Evolutionary conservation across 2,797 vertebrate species (phyloP), one percentile per base, ranked within the genome.

Genomic region (Rhinichthys osculus): DNA sequence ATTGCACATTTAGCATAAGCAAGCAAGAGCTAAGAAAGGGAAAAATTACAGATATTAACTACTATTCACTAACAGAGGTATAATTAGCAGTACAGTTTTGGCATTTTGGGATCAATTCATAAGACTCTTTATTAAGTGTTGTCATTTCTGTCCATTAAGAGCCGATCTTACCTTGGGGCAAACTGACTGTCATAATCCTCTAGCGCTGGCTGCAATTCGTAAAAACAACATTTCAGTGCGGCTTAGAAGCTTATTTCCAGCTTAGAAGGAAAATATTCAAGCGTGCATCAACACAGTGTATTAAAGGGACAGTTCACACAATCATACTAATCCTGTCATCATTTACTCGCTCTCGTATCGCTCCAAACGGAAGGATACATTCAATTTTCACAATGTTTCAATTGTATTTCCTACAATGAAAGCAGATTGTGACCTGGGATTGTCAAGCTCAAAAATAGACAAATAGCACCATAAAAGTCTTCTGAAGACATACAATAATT

Each of bases 111-210:
- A 79, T 79, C 78, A 47, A 62, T 64, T 84, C 23, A 50, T 30
- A 83, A 80, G 50, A 35, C 74, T 81, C 14, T 71, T 72, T 54
- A 40, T 52, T 62, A 66, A 73, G 40, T 62, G n/a, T 78, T 57
- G 47, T 74, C 78, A 82, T 82, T 78, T 90, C n/a, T 66, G 62
- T 87, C 81, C 19, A 54, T 78, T 73, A 86, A 84, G 90, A 86
- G 85, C 90, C 74, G 79, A 83, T 92, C 97, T 96, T 97, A 99
- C 98, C 98, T 99, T 96, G 96, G 97, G 93, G 97, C 95, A 0
- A 98, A 96, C 92, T 97, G 96, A 2, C 96, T 94, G 81, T 98
- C 98, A 23, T 98, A 99, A 93, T 98, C 97, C 79, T 99, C 98
- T 74, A 98, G 95, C 47, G 97, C 97, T 95, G 98, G 95, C 95